phyloP scores from a whole-genome alignment of 2,797 vertebrate genomes.

The Setipinna tenuifilis region DNA sequence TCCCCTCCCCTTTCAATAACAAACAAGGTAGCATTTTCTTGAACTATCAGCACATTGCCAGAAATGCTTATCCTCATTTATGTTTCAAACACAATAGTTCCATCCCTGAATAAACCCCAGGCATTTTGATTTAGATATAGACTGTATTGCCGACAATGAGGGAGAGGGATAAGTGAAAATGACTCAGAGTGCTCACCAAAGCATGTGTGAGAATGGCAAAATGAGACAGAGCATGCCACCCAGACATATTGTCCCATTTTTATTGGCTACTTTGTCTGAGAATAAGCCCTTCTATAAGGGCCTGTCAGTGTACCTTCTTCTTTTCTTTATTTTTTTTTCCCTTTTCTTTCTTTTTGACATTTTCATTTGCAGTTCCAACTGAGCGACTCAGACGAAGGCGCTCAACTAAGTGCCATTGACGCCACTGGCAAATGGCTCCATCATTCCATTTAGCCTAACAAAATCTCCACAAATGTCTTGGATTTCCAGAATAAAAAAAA shows the following conservation, averaged over 20 bases:
- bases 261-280: not conserved
- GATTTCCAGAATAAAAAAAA: not conserved
- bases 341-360: constrained; percentile 41
- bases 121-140: not conserved
- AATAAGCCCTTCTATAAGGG: constrained; percentile 31
- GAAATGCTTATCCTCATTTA: not conserved
- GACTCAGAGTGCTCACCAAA: constrained; percentile 31
- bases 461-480: not conserved
- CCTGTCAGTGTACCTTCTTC: not conserved
- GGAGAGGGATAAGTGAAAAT: constrained; percentile 22
- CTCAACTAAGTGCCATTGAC: constrained; percentile 2
- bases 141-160: not conserved
- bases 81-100: not conserved
- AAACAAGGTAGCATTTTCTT: not conserved
- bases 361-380: constrained; percentile 39
- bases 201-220: constrained; percentile 30
- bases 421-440: not conserved
- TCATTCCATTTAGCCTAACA: not conserved
- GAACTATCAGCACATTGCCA: not conserved
- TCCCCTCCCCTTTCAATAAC: not conserved
- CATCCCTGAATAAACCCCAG: not conserved
- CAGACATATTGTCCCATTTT: constrained; percentile 30
- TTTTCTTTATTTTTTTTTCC: not conserved
- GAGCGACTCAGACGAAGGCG: constrained; percentile 13
- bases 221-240: constrained; percentile 11